These are phyloP conservation scores for Ceratosolen solmsi DNA, from an alignment of 1,140 invertebrate genomes.

Conservation along the genomic window DNA sequence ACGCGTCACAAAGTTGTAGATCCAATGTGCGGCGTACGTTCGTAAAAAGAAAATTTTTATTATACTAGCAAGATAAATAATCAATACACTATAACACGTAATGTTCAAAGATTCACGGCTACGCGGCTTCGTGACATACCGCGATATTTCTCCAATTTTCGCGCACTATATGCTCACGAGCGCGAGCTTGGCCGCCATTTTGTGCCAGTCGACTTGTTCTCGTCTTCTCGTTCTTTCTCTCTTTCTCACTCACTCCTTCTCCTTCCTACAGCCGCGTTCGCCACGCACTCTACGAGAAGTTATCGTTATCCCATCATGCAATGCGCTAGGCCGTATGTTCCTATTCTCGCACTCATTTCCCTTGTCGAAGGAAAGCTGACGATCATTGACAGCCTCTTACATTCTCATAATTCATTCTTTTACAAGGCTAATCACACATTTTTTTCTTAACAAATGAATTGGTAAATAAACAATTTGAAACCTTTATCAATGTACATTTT, in stretches of 20 bases:
- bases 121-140: constrained; percentile 59
- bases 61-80: background rate
- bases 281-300: constrained; percentile 14
- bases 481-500: too few species aligned
- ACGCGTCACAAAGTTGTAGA: constrained; percentile 65
- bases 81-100: background rate
- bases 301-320: constrained; percentile 59
- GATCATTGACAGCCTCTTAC: constrained; percentile 4
- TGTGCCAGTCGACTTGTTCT: constrained; percentile 66
- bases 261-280: constrained; percentile 52
- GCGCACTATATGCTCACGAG: constrained; percentile 67
- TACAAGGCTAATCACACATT: too few species aligned
- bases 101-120: constrained; percentile 49
- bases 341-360: background rate
- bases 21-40: constrained; percentile 8
- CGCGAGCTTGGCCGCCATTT: constrained; percentile 67
- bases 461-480: too few species aligned
- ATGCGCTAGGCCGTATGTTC: constrained; percentile 49
- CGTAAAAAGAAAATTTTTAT: background rate
- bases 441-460: too few species aligned
- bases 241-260: constrained; percentile 43
- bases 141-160: constrained; percentile 64
- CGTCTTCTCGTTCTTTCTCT: constrained; percentile 56
- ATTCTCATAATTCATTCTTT: too few species aligned
- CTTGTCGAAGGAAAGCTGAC: background rate